Conservation (phyloP, 2,113 vertebrate species). For the Baryphthengus martii region DNA sequence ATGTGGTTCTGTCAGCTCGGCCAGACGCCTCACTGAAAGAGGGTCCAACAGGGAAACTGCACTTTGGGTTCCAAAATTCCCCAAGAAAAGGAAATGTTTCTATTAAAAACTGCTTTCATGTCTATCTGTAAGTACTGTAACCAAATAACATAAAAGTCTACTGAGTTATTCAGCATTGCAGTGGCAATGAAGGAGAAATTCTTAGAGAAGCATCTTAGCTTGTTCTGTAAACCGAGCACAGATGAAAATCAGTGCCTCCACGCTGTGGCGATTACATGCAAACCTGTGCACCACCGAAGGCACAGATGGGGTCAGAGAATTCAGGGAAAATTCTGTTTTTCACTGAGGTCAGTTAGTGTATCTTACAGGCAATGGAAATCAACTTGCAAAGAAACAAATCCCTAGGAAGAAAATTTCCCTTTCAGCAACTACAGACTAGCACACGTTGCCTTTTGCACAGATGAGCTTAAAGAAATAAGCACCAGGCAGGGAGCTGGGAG, state of each 20-base stretch:
- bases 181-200: neutral
- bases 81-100: neutral
- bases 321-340: neutral
- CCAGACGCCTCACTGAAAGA: neutral
- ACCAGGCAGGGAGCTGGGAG: neutral
- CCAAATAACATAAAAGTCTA: neutral
- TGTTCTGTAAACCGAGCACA: neutral
- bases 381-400: neutral
- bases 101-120: neutral
- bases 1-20: neutral
- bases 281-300: neutral
- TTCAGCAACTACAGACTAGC: neutral
- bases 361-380: neutral
- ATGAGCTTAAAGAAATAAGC: neutral
- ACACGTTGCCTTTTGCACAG: neutral
- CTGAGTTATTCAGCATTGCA: neutral
- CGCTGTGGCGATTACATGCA: neutral
- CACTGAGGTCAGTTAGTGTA: neutral
- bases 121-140: neutral
- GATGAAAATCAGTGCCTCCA: neutral
- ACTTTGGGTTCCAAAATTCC: neutral
- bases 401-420: conserved; percentile 16
- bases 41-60: fast-evolving
- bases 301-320: neutral
- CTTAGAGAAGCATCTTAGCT: neutral